Conservation (phyloP, 53 echinoderm and acorn worm genomes). For the Apostichopus leukothele region DNA sequence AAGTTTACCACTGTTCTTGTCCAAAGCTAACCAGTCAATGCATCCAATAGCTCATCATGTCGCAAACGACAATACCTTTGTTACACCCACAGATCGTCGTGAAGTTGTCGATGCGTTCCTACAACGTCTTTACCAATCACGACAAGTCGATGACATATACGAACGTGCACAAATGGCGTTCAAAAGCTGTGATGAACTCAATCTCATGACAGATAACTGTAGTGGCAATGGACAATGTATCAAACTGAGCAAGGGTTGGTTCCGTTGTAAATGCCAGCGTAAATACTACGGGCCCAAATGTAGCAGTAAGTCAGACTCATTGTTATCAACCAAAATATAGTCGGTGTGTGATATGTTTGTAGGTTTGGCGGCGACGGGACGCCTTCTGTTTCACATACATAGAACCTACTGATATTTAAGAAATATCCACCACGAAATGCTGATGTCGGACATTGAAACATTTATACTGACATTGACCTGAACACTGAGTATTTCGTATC, state of each 20-base stretch:
- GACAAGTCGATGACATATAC: neutral
- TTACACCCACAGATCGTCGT: neutral
- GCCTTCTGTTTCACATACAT: no score
- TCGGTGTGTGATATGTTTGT: no score
- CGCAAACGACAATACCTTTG: neutral
- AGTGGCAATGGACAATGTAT: slow-evolving; percentile 1
- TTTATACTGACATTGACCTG: no score
- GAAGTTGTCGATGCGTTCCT: slow-evolving; percentile 9
- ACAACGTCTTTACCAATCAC: neutral
- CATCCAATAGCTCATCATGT: neutral
- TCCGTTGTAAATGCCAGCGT: neutral
- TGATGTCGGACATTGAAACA: no score
- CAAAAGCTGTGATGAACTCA: neutral
- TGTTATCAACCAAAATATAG: no score
- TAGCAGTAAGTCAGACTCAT: neutral
- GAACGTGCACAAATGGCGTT: slow-evolving; percentile 21
- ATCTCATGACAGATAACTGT: neutral
- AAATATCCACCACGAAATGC: no score
- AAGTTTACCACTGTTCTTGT: neutral
- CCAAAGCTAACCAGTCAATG: neutral
- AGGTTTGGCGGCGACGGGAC: no score
- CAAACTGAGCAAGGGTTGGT: neutral
- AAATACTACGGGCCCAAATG: slow-evolving; percentile 15
- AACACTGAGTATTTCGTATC: no score
- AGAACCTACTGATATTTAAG: no score